Base-by-base conservation (phyloP, 2,888 invertebrate species). In the Thymelicus lineola region DNA sequence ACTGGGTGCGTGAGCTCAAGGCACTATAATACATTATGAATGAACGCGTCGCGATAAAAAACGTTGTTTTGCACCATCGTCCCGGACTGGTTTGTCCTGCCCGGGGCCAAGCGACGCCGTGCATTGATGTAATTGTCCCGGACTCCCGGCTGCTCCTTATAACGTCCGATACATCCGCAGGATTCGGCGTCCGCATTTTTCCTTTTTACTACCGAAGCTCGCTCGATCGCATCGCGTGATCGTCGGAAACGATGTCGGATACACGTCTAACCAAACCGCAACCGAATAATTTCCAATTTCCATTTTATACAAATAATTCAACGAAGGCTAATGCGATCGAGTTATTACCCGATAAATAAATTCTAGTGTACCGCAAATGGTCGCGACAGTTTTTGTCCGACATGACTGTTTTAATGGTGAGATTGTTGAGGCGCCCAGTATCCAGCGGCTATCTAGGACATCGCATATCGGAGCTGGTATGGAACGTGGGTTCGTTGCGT, bases 211-310 rank as follows among this genome's bases (percentile, higher is more conserved):
- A 70, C 67, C 69, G 69, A 75, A 78, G 78, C 76, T 78, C 77
- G 78, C 79, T 78, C 79, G 75, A 75, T 72, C 78, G 75, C 83
- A 87, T 91, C 88, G 92, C 91, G 92, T 91, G 93, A 89, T 86
- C 86, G 80, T 85, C 84, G 82, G 92, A 93, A 93, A 86, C 88
- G 85, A 86, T 86, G 78, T 87, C 86, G 91, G 93, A 93, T 90
- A 90, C 91, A 90, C 91, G 92, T 91, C 90, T 91, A 85, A 81
- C 85, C 85, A 81, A 90, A 93, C 93, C 92, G 86, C 93, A 93
- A 86, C 81, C 80, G 85, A 87, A 87, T 87, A 88, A 90, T 91
- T 89, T 89, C 86, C 89, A 92, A 91, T 93, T 91, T 91, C 85
- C 86, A 90, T 77, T 78, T 79, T 75, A 77, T 78, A 88, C 87